Percentiles rank a stretch among this genome's conserved stretches.
Evolutionary conservation across 2,113 vertebrate species (phyloP).

Genomic region (Ciconia boyciana): DNA sequence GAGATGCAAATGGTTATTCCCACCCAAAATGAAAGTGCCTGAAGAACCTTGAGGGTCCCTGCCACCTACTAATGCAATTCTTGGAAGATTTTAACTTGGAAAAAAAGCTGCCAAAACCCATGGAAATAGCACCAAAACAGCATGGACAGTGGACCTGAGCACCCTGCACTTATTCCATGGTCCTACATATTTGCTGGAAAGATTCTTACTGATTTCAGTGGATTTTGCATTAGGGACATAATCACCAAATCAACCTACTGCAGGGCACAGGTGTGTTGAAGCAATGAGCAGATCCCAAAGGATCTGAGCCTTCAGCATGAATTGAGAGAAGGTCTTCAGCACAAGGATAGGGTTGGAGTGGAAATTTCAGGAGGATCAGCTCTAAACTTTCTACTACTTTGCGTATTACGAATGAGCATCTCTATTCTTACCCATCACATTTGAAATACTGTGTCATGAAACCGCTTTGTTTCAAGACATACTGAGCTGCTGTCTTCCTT

Average conservation of each 20-base stretch:
- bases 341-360: background rate
- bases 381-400: background rate
- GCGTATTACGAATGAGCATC: background rate
- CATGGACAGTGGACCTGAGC: background rate
- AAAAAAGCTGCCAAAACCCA: background rate
- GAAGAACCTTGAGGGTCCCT: background rate
- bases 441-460: background rate
- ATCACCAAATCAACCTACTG: background rate
- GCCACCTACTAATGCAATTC: background rate
- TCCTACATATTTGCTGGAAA: rapidly evolving
- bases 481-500: background rate
- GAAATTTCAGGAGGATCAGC: background rate
- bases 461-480: background rate
- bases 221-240: background rate
- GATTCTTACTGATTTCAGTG: background rate
- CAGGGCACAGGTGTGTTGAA: background rate
- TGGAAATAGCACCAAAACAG: background rate
- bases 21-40: background rate
- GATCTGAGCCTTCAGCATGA: background rate
- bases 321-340: background rate
- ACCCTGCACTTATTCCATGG: background rate
- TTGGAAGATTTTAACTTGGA: background rate
- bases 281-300: background rate
- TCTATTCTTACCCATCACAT: background rate
- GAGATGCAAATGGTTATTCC: background rate